Evolutionary conservation across 2,113 vertebrate species (phyloP).

Genomic region (Urocynchramus pylzowi): DNA sequence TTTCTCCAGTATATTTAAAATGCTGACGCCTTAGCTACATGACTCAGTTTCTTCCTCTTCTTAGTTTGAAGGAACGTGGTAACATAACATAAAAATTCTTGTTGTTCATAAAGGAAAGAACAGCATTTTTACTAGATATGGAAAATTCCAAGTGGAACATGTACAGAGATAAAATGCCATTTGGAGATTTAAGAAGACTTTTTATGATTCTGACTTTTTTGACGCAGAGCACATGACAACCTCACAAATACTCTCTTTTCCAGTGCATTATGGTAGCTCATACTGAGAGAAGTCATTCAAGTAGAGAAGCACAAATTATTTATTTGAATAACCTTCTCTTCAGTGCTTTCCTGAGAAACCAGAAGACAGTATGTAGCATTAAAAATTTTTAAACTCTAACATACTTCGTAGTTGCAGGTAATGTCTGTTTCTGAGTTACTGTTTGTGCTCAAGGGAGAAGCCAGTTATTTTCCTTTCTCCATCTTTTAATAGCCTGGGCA

Average conservation of each 20-base stretch:
- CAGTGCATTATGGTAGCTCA: neutral
- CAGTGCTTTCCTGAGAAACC: neutral
- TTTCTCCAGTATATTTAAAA: neutral
- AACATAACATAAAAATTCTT: neutral
- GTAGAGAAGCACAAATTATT: neutral
- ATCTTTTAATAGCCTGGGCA: neutral
- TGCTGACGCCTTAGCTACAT: neutral
- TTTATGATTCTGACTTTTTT: neutral
- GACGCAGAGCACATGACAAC: fast-evolving
- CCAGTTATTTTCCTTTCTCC: neutral
- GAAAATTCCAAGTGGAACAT: neutral
- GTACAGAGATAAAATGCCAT: neutral
- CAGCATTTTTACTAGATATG: neutral
- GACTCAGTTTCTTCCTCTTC: neutral
- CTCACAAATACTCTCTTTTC: neutral
- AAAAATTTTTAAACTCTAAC: neutral
- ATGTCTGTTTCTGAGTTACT: neutral
- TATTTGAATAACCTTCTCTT: neutral
- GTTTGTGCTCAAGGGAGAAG: neutral
- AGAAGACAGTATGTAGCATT: neutral
- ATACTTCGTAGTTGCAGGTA: neutral
- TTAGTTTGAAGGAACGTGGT: neutral
- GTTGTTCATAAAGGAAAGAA: neutral
- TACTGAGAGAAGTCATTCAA: neutral
- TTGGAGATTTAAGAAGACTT: neutral